phyloP scores from a whole-genome alignment of 2,797 vertebrate genomes.

The Betta splendens region DNA sequence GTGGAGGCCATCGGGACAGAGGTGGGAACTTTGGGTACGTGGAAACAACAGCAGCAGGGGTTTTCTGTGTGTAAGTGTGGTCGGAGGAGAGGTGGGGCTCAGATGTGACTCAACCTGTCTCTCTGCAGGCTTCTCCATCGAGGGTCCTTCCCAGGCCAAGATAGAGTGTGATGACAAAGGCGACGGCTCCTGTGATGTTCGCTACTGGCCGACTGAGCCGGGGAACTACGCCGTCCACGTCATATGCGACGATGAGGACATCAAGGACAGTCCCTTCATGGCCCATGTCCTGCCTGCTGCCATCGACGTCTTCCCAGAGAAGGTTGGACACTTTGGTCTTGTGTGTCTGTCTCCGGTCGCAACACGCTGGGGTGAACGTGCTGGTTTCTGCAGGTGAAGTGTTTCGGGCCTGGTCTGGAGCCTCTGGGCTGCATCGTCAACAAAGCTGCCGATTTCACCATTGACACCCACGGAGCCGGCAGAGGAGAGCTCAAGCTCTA shows the following conservation, averaged over 20 bases:
- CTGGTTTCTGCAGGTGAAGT: constrained; percentile 81
- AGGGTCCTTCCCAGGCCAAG: constrained; percentile 94
- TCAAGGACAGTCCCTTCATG: constrained; percentile 94
- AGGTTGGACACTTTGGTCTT: constrained; percentile 74
- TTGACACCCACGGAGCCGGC: constrained; percentile 85
- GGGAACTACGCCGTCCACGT: constrained; percentile 96
- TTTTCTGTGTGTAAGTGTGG: no score
- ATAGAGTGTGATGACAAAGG: constrained; percentile 96
- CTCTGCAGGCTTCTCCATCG: constrained; percentile 91
- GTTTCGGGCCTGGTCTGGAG: constrained; percentile 87
- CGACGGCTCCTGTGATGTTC: constrained; percentile 92
- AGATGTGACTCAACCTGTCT: no score
- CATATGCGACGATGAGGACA: constrained; percentile 94
- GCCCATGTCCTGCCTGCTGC: constrained; percentile 88
- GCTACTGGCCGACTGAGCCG: constrained; percentile 93
- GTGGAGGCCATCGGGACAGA: constrained; percentile 95
- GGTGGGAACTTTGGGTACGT: constrained; percentile 91
- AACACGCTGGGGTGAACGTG: background rate
- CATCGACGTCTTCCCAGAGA: constrained; percentile 84
- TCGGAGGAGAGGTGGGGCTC: no score
- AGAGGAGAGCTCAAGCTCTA: constrained; percentile 90
- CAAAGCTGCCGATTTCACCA: constrained; percentile 90
- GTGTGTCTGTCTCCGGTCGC: background rate
- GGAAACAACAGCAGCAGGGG: no score
- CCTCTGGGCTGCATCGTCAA: constrained; percentile 91